A percentile compares a stretch with the other conserved stretches of the same genome.
phyloP scores from a whole-genome alignment of 2,888 invertebrate species.

The Gastrophysa polygoni region DNA sequence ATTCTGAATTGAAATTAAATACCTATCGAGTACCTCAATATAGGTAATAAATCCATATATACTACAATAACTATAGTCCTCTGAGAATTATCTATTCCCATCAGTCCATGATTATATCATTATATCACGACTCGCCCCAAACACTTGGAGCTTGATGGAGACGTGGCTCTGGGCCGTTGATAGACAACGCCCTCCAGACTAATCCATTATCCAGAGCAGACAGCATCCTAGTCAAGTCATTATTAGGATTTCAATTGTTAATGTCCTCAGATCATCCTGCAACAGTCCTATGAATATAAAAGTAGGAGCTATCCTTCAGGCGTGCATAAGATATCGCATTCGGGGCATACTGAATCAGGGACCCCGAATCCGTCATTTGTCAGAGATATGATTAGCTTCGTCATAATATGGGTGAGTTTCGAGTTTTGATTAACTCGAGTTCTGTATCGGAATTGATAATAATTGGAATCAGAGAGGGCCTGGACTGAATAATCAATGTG shows the following conservation, averaged over 20 bases:
- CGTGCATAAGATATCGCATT: slow-evolving; percentile 9
- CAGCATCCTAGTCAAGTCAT: slow-evolving; percentile 28
- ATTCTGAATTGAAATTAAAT: too few species aligned
- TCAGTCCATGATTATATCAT: too few species aligned
- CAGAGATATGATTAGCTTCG: background rate
- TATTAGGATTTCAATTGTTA: slow-evolving; percentile 28
- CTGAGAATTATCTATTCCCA: too few species aligned
- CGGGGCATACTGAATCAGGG: background rate
- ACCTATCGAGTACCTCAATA: too few species aligned
- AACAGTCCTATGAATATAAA: slow-evolving; percentile 21
- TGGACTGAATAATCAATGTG: too few species aligned
- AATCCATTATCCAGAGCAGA: slow-evolving; percentile 19
- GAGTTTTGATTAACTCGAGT: too few species aligned
- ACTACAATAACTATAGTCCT: too few species aligned
- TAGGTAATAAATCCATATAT: too few species aligned
- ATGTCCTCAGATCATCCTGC: slow-evolving; percentile 25
- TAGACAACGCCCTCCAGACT: slow-evolving; percentile 14
- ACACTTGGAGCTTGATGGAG: background rate
- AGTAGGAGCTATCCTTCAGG: slow-evolving; percentile 17
- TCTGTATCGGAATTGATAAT: too few species aligned
- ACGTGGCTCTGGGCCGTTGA: background rate
- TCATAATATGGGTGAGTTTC: too few species aligned
- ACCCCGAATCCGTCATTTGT: background rate
- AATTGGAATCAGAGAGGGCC: too few species aligned
- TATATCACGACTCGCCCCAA: background rate